Evolutionary conservation across 2,888 invertebrate genomes (phyloP), one percentile per base, ranked within the genome.

Genomic region (Megalurothrips usitatus): DNA sequence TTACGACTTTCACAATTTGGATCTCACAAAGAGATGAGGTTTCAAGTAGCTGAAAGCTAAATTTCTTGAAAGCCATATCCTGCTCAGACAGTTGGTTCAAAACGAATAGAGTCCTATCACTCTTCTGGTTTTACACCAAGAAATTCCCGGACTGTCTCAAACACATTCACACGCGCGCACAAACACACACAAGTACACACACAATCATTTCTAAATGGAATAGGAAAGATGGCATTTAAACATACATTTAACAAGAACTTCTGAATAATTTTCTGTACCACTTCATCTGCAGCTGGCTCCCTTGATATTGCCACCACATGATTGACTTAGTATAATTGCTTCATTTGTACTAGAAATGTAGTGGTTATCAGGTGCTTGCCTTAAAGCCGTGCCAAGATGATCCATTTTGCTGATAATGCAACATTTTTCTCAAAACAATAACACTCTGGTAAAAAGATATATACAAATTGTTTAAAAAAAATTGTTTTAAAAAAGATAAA

Each of bases 301-400:
- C 11, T 26, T 23, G 23, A 26, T 75, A 75, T 75, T 75, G 68
- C 68, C 68, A 23, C 68, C 68, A 75, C 23, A 75, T 75, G 68
- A 75, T 75, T 75, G 68, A 75, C 68, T 75, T 75, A 75, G 68
- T 26, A 23, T 26, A 9, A 75, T 75, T 75, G 68, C 68, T 75
- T 75, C 68, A 75, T 75, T 75, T 75, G 68, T 75, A 75, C 68
- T 75, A 23, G 68, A 75, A 75, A 75, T 26, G 68, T 75, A 75
- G 68, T 10, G 23, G 68, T 26, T 75, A 75, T 75, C 68, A 75
- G 68, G 68, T 75, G 68, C 68, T 75, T 75, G n/a, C 68, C 68
- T 75, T 26, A 75, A 75, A 75, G 68, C 23, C 23, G 68, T 75
- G 68, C 68, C 58, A 75, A 26, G 26, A 75, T 11, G 23, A 68